A percentile compares a stretch with the other conserved stretches of the same genome.
Evolutionary conservation across 2,888 invertebrate species (phyloP).

Genomic region (Alcis repandata): DNA sequence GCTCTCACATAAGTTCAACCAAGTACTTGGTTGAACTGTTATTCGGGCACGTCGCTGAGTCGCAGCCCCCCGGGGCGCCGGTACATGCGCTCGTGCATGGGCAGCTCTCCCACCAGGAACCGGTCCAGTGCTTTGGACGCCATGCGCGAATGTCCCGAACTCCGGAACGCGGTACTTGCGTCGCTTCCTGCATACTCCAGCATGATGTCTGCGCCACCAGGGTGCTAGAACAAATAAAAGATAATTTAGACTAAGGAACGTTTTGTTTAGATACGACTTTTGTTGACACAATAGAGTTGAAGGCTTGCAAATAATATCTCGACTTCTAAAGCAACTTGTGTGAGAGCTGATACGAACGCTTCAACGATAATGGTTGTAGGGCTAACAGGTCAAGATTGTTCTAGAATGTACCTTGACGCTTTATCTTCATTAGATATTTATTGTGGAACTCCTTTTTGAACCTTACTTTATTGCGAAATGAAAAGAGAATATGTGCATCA

Average conservation of each 20-base stretch:
- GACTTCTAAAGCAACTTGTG: background rate
- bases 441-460: background rate
- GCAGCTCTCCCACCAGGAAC: slow-evolving; percentile 92
- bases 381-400: slow-evolving; percentile 10
- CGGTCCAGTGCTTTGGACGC: slow-evolving; percentile 89
- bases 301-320: slow-evolving; percentile 1
- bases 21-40: slow-evolving; percentile 29
- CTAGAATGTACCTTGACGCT: slow-evolving; percentile 9
- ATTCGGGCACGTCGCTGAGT: slow-evolving; percentile 86
- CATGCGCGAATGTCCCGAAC: slow-evolving; percentile 91
- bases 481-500: slow-evolving; percentile 19
- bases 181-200: slow-evolving; percentile 95
- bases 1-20: background rate
- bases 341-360: slow-evolving; percentile 5
- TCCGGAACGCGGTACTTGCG: slow-evolving; percentile 93
- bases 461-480: too few species aligned
- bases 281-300: background rate
- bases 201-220: slow-evolving; percentile 93
- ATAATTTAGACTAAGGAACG: background rate
- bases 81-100: slow-evolving; percentile 91
- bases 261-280: background rate
- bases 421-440: background rate
- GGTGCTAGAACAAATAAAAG: slow-evolving; percentile 87
- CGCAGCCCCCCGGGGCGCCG: slow-evolving; percentile 87
- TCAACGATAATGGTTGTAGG: slow-evolving; percentile 3